Conservation (phyloP, 2,113 vertebrate species). For the Daubentonia madagascariensis region DNA sequence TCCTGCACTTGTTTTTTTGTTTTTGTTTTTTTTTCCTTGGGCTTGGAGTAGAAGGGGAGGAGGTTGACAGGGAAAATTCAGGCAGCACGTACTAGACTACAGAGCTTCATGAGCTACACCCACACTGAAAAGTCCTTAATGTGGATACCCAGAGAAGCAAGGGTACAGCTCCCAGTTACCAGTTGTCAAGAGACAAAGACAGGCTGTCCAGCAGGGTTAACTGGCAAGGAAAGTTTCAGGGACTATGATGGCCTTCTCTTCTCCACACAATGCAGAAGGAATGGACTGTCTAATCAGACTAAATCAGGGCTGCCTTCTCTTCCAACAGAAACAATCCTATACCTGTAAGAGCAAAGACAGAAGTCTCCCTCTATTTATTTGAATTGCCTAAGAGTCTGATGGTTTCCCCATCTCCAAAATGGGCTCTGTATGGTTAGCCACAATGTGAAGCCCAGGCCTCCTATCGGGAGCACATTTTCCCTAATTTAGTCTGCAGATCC, state of each 20-base stretch:
- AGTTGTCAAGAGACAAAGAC: neutral
- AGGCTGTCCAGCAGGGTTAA: neutral
- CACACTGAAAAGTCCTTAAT: neutral
- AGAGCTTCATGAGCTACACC: neutral
- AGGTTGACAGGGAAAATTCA: neutral
- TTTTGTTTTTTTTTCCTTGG: neutral
- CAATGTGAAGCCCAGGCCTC: neutral
- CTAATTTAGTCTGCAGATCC: neutral
- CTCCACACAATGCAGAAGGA: too few species aligned
- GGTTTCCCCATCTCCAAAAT: neutral
- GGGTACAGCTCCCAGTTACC: neutral
- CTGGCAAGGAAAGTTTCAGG: neutral
- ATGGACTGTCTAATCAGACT: neutral
- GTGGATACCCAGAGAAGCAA: neutral
- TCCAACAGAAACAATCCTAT: neutral
- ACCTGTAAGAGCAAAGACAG: neutral
- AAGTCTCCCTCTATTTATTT: neutral
- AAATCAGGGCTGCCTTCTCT: neutral
- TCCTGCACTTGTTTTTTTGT: neutral
- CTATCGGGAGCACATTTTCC: neutral
- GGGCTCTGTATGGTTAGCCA: rapidly evolving
- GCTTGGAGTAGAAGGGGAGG: too few species aligned
- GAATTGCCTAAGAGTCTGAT: neutral
- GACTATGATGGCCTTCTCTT: neutral
- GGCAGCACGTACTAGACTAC: neutral